Percentiles rank a stretch among this genome's conserved stretches.
phyloP scores from a whole-genome alignment of 30 jellyfish, hydroid and myxozoan genomes.

The Mastigias papua region DNA sequence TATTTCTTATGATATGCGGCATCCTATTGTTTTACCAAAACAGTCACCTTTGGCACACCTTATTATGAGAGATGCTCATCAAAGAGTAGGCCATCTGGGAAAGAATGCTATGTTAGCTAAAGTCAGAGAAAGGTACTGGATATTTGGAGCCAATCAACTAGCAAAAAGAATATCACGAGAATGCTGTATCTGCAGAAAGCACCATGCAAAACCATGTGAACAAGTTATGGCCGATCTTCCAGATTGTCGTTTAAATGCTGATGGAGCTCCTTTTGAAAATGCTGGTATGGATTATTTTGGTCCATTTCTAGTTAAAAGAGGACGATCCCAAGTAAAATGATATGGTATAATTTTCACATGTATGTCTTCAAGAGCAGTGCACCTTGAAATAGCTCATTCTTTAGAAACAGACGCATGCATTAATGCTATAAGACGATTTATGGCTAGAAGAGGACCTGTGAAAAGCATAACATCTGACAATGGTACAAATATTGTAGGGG shows the following conservation, averaged over 20 bases:
- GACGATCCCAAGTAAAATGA: slow-evolving; percentile 46
- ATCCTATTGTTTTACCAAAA: slow-evolving; percentile 64
- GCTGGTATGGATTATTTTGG: slow-evolving; percentile 70
- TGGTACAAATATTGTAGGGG: slow-evolving; percentile 66
- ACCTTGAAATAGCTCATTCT: slow-evolving; percentile 35
- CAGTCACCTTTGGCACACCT: slow-evolving; percentile 32
- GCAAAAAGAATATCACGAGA: slow-evolving; percentile 42
- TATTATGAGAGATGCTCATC: slow-evolving; percentile 53
- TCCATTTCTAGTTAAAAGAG: slow-evolving; percentile 53
- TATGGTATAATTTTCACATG: slow-evolving; percentile 68
- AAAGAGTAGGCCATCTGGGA: slow-evolving; percentile 57
- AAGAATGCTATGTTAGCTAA: slow-evolving; percentile 41
- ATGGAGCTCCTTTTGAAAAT: slow-evolving; percentile 39
- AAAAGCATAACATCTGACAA: slow-evolving; percentile 43
- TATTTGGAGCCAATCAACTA: slow-evolving; percentile 41
- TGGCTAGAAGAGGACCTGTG: slow-evolving; percentile 59
- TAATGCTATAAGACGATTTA: slow-evolving; percentile 27
- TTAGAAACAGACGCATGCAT: slow-evolving; percentile 33
- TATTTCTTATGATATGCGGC: slow-evolving; percentile 58
- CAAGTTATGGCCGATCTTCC: slow-evolving; percentile 34
- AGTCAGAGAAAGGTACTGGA: slow-evolving; percentile 34
- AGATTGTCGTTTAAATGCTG: slow-evolving; percentile 32
- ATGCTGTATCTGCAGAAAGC: slow-evolving; percentile 10
- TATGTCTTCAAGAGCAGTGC: slow-evolving; percentile 60
- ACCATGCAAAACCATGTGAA: slow-evolving; percentile 23